A percentile compares a stretch with the other conserved stretches of the same genome.
These are phyloP conservation scores for Anguilla obscura DNA, from an alignment of 2,797 vertebrate genomes.

Conservation along the genomic window DNA sequence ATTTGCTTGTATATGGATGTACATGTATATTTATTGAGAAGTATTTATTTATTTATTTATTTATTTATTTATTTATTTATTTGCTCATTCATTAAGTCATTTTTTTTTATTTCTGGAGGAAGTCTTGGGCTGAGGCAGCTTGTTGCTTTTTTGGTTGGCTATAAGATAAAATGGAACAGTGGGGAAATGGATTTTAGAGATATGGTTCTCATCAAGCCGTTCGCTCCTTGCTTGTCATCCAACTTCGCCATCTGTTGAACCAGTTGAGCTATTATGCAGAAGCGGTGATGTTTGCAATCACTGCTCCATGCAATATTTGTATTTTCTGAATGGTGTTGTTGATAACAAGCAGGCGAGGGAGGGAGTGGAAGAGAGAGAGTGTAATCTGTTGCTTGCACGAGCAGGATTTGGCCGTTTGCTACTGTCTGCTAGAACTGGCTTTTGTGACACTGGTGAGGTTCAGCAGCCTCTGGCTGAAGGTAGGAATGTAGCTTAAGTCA, in stretches of 20 bases:
- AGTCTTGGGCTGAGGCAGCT: neutral
- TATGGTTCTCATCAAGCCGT: neutral
- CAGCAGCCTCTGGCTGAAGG: neutral
- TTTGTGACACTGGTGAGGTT: neutral
- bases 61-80: slow-evolving; percentile 56
- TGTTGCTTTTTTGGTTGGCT: neutral
- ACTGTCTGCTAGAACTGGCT: slow-evolving; percentile 5
- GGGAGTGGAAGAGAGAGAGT: neutral
- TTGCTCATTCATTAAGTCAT: slow-evolving; percentile 42
- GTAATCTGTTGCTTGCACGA: neutral
- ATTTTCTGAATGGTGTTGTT: neutral
- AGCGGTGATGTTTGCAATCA: slow-evolving; percentile 24
- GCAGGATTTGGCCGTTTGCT: neutral
- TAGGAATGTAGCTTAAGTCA: neutral
- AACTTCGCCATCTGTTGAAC: slow-evolving; percentile 25
- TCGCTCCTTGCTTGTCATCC: neutral
- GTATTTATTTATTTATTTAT: slow-evolving; percentile 62
- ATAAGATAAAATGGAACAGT: neutral
- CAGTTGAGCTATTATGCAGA: slow-evolving; percentile 19
- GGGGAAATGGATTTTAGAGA: slow-evolving; percentile 3
- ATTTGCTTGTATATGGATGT: slow-evolving; percentile 62
- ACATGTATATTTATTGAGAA: slow-evolving; percentile 47
- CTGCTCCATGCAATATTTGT: slow-evolving; percentile 15
- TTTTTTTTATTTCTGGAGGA: slow-evolving; percentile 34
- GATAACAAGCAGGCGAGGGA: neutral